These are phyloP conservation scores for Sardina pilchardus DNA, from an alignment of 2,113 vertebrate species.

Conservation along the genomic window DNA sequence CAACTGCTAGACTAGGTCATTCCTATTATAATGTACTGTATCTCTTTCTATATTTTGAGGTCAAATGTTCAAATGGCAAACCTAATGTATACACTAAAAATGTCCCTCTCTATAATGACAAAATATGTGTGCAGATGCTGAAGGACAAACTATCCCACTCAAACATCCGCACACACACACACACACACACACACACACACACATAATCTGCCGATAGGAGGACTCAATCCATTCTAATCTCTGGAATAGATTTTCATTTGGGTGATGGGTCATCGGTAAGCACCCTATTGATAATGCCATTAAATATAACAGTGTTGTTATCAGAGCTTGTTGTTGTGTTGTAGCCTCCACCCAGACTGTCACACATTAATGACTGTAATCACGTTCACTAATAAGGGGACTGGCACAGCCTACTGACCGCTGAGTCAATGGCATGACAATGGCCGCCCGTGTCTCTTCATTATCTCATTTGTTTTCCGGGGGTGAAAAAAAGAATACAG, in stretches of 20 bases:
- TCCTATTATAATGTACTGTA: no score
- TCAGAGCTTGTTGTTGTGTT: neutral
- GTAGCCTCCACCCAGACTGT: neutral
- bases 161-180: neutral
- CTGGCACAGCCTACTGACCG: neutral
- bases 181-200: neutral
- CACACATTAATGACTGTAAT: slow-evolving; percentile 10
- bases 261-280: slow-evolving; percentile 4
- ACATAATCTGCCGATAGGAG: neutral
- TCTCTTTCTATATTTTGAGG: no score
- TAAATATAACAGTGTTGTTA: slow-evolving; percentile 15
- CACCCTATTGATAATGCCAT: slow-evolving; percentile 23
- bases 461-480: neutral
- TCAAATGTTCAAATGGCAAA: neutral
- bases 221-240: neutral
- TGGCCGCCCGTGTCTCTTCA: neutral
- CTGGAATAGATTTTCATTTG: neutral
- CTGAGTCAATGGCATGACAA: neutral
- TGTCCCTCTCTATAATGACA: neutral
- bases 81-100: neutral
- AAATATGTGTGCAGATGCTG: neutral
- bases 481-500: neutral
- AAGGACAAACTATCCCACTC: neutral
- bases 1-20: no score
- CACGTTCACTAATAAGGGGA: slow-evolving; percentile 1